Evolutionary conservation across 2,797 vertebrate genomes (phyloP).

Genomic region (Vireo griseus): DNA sequence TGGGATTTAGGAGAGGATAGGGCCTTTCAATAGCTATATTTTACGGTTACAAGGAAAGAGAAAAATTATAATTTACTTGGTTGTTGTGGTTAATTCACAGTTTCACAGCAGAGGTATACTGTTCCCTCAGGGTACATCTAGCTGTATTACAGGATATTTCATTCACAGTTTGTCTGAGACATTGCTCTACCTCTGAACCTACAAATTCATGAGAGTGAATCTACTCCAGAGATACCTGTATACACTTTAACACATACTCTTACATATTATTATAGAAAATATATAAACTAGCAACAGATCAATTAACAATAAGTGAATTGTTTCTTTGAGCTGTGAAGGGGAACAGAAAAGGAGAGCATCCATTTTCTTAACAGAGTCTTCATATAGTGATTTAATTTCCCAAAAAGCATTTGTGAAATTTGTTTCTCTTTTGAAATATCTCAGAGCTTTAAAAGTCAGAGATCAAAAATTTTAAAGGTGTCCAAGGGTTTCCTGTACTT

Average conservation of each 20-base stretch:
- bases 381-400: neutral
- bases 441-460: neutral
- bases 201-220: neutral
- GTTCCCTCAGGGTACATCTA: constrained; percentile 43
- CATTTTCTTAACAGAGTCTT: neutral
- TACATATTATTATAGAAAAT: neutral
- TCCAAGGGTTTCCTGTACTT: neutral
- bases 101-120: constrained; percentile 47
- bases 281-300: neutral
- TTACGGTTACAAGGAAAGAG: constrained; percentile 47
- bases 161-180: constrained; percentile 35
- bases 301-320: neutral
- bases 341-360: neutral
- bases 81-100: constrained; percentile 55
- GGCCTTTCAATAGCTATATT: constrained; percentile 45
- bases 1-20: constrained; percentile 22
- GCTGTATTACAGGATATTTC: constrained; percentile 45
- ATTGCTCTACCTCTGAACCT: neutral
- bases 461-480: neutral
- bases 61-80: constrained; percentile 56
- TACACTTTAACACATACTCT: neutral
- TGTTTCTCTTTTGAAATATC: neutral
- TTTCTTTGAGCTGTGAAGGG: neutral
- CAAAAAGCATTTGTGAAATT: neutral
- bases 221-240: neutral